Conservation (phyloP, 2,113 vertebrate genomes). For the Junco hyemalis region DNA sequence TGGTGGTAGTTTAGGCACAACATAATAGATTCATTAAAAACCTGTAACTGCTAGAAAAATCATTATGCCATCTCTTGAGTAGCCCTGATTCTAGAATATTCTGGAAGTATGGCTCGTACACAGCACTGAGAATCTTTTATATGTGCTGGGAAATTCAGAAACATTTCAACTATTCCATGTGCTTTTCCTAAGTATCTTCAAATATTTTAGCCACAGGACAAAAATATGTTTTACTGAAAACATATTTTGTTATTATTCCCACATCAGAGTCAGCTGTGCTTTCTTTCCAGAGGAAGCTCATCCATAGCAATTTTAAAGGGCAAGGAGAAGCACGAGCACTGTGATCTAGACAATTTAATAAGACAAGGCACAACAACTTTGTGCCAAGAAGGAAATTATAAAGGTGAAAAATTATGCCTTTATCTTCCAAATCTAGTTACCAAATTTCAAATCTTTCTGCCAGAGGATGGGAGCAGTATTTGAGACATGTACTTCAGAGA, state of each 20-base stretch:
- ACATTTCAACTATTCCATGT: neutral
- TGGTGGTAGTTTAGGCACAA: neutral
- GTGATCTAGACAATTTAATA: neutral
- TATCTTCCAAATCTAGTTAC: neutral
- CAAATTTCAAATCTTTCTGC: neutral
- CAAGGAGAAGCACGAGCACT: neutral
- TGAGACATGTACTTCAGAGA: neutral
- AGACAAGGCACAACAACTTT: neutral
- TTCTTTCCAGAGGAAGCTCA: neutral
- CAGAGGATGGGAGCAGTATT: neutral
- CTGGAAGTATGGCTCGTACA: neutral
- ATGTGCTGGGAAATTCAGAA: neutral
- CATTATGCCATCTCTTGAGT: neutral
- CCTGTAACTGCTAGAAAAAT: neutral
- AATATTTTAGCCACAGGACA: neutral
- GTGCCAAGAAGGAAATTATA: neutral
- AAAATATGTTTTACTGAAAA: neutral
- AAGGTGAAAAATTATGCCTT: neutral
- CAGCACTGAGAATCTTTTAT: neutral
- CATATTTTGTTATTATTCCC: neutral
- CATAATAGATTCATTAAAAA: neutral
- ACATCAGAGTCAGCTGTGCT: neutral
- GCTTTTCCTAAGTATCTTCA: neutral
- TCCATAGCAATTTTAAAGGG: neutral
- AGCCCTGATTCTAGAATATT: neutral